phyloP scores from a whole-genome alignment of 2,888 invertebrate genomes.

The Caenorhabditis parvicauda region DNA sequence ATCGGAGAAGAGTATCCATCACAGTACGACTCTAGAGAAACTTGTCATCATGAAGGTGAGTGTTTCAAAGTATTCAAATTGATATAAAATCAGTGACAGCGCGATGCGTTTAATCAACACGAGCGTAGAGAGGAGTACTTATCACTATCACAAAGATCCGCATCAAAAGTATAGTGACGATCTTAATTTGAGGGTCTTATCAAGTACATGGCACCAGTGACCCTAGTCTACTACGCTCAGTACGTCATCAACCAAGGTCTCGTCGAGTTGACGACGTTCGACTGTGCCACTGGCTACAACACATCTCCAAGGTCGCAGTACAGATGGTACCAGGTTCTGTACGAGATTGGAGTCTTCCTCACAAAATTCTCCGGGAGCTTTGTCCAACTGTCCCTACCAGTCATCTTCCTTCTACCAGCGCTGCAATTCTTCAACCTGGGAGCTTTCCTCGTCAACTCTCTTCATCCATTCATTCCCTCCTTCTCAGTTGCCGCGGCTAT shows the following conservation, averaged over 20 bases:
- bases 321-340: conserved; percentile 73
- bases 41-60: no score
- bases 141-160: no score
- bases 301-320: conserved; percentile 69
- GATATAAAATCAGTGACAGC: no score
- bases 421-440: not conserved
- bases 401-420: not conserved
- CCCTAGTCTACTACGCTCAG: conserved; percentile 78
- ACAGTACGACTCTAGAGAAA: no score
- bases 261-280: conserved; percentile 76
- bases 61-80: no score
- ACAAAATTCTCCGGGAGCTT: conserved; percentile 6
- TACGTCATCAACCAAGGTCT: conserved; percentile 84
- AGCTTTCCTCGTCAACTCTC: not conserved
- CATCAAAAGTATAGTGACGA: no score
- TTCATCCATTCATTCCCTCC: not conserved
- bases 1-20: no score
- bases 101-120: no score
- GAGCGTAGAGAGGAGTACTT: no score
- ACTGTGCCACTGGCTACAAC: conserved; percentile 58
- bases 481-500: not conserved
- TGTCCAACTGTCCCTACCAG: not conserved
- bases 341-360: conserved; percentile 15
- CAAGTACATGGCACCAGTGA: conserved; percentile 79
- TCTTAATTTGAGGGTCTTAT: no score